These are phyloP conservation scores for Dynastes tityus DNA, from an alignment of 2,888 invertebrate species.

Conservation along the genomic window DNA sequence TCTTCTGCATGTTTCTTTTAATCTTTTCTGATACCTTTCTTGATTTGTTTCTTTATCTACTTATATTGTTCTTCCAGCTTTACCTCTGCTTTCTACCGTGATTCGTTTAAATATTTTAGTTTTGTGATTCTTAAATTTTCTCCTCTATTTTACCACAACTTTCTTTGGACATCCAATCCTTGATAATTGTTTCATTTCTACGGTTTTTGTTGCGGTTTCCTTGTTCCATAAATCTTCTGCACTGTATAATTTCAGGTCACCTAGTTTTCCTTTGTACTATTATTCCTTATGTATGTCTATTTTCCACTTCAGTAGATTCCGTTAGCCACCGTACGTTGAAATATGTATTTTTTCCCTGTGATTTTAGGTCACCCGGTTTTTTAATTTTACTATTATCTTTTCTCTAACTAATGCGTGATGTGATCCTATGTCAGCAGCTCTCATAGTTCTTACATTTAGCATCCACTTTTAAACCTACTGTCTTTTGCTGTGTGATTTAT, in stretches of 20 bases:
- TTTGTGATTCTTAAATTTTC: no score
- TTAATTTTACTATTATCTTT: neutral
- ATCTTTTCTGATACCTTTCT: neutral
- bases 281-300: neutral
- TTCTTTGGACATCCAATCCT: neutral
- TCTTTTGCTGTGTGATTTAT: neutral
- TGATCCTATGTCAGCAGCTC: neutral
- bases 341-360: neutral
- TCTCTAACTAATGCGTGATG: neutral
- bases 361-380: neutral
- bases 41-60: no score
- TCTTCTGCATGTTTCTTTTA: neutral
- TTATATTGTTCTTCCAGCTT: neutral
- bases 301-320: neutral
- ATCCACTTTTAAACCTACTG: neutral
- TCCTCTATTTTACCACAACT: no score
- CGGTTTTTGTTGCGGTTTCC: neutral
- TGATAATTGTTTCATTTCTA: neutral
- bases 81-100: neutral
- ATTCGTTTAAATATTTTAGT: neutral
- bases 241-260: neutral
- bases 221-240: neutral
- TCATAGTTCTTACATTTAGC: neutral
- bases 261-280: neutral
- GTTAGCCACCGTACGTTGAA: neutral